These are phyloP conservation scores for Brachionus rotundiformis DNA, from an alignment of 1,140 invertebrate genomes.

Conservation along the genomic window DNA sequence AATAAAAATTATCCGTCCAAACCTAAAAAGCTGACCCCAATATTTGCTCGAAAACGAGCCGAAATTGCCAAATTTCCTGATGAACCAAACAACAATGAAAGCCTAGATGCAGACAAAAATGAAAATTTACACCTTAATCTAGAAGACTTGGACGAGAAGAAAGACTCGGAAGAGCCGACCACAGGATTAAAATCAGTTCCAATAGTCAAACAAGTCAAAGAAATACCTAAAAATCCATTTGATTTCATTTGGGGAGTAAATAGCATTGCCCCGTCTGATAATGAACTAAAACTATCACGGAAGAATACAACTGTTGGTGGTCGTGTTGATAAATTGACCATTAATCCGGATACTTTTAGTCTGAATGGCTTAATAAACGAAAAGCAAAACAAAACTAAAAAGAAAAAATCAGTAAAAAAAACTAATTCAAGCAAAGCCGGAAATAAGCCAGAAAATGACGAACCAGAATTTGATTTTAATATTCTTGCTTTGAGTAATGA, in stretches of 20 bases:
- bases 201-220: not conserved
- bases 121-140: not conserved
- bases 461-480: not conserved
- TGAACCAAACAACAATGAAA: not conserved
- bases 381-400: not conserved
- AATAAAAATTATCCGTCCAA: not conserved
- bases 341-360: slow-evolving; percentile 36
- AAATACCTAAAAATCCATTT: slow-evolving; percentile 26
- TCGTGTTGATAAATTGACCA: not conserved
- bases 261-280: not conserved
- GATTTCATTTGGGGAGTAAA: not conserved
- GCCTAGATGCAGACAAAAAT: not conserved
- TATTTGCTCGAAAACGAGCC: slow-evolving; percentile 12
- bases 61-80: slow-evolving; percentile 33
- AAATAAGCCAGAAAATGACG: not conserved
- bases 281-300: not conserved
- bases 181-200: not conserved
- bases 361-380: not conserved
- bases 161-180: not conserved
- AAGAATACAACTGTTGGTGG: slow-evolving; percentile 29
- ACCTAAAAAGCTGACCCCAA: slow-evolving; percentile 32
- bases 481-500: slow-evolving; percentile 15
- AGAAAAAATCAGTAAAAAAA: not conserved
- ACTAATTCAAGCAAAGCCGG: not conserved
- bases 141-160: not conserved